These are phyloP conservation scores for Hyposoter didymator DNA, from an alignment of 2,888 invertebrate species.

Conservation along the genomic window DNA sequence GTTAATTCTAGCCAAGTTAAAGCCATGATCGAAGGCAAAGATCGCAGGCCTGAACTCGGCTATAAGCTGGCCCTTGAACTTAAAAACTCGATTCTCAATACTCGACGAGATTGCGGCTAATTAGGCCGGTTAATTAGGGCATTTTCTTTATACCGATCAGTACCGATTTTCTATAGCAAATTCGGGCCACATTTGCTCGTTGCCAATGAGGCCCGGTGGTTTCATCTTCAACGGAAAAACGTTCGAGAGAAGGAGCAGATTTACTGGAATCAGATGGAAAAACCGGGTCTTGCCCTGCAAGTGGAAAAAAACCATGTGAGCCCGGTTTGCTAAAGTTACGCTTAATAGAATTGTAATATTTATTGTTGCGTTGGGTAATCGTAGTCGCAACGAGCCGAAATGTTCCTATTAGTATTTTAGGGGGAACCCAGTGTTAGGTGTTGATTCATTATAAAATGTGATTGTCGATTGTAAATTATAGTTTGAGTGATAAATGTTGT, in stretches of 20 bases:
- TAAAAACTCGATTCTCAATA: constrained; percentile 83
- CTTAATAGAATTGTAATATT: constrained; percentile 9
- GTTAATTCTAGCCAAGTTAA: constrained; percentile 92
- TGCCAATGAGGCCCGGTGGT: background rate
- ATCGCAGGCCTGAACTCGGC: constrained; percentile 94
- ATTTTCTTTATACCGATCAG: constrained; percentile 8
- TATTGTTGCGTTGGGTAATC: constrained; percentile 28
- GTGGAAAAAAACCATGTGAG: background rate
- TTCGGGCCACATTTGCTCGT: background rate
- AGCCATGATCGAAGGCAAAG: constrained; percentile 94
- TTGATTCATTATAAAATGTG: constrained; percentile 22
- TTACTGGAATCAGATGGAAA: too few relatives aligned
- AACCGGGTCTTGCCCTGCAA: too few relatives aligned
- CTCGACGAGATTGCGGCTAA: constrained; percentile 28
- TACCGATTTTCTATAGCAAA: background rate
- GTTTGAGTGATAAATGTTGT: constrained; percentile 26
- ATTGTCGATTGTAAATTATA: constrained; percentile 31
- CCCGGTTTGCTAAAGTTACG: background rate
- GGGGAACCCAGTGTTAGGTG: background rate
- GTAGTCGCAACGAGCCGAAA: constrained; percentile 5
- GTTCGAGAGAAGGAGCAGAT: too few relatives aligned
- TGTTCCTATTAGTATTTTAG: constrained; percentile 17
- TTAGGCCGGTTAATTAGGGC: constrained; percentile 1
- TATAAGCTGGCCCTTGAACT: constrained; percentile 95
- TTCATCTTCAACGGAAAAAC: background rate